Percentiles rank a stretch among this genome's conserved stretches.
These are phyloP conservation scores for Pocillopora damicornis DNA, from an alignment of 64 coral and sea anemone genomes.

Conservation along the genomic window DNA sequence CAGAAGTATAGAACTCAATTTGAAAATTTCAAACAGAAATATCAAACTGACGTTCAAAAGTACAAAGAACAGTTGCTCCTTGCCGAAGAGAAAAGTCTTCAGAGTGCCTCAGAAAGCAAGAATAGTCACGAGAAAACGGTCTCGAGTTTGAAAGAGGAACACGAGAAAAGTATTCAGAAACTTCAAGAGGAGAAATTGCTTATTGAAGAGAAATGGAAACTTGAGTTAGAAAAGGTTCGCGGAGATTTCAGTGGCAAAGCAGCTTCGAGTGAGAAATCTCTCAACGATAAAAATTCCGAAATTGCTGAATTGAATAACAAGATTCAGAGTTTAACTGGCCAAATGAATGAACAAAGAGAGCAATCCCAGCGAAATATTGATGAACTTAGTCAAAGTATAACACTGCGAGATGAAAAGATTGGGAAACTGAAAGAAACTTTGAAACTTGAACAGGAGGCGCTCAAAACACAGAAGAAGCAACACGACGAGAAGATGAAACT, in stretches of 20 bases:
- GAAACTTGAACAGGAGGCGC: conserved; percentile 56
- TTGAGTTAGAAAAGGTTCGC: conserved; percentile 57
- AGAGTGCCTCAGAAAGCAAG: conserved; percentile 27
- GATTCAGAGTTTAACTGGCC: conserved; percentile 29
- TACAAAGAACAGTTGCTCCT: conserved; percentile 64
- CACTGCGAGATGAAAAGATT: conserved; percentile 80
- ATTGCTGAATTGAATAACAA: conserved; percentile 51
- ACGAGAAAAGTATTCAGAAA: conserved; percentile 3
- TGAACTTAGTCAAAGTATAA: conserved; percentile 75
- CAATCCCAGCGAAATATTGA: conserved; percentile 53
- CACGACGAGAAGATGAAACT: conserved; percentile 52
- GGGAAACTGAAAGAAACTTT: conserved; percentile 62
- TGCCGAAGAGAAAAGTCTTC: conserved; percentile 52
- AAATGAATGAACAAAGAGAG: conserved; percentile 47
- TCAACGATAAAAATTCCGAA: conserved; percentile 38
- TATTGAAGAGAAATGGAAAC: conserved; percentile 55
- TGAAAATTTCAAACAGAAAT: conserved; percentile 64
- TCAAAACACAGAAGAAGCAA: conserved; percentile 41
- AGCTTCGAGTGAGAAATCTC: conserved; percentile 43
- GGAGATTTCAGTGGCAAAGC: conserved; percentile 51
- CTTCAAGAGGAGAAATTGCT: conserved; percentile 63
- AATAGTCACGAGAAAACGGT: conserved; percentile 43
- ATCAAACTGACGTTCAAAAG: conserved; percentile 61
- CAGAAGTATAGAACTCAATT: conserved; percentile 60
- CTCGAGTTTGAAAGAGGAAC: conserved; percentile 38